Percentiles rank a stretch among this genome's conserved stretches.
phyloP scores from a whole-genome alignment of 2,888 invertebrate species.

The Acleris literana region DNA sequence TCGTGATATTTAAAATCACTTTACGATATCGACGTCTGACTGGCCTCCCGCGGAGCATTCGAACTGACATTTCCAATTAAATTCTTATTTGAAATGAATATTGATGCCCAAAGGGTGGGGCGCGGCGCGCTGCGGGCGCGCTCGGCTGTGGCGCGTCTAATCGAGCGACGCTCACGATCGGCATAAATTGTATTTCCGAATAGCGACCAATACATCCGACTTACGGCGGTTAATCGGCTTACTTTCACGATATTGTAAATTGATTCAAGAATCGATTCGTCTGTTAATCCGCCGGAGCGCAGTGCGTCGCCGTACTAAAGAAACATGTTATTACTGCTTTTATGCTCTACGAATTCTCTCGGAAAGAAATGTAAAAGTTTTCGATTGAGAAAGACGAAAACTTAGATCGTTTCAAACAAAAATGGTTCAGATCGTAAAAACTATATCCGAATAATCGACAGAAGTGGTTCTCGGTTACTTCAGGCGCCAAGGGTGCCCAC shows the following conservation, averaged over 20 bases:
- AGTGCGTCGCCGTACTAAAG: no score
- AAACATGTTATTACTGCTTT: no score
- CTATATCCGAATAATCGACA: slow-evolving; percentile 3
- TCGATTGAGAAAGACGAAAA: slow-evolving; percentile 2
- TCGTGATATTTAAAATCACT: slow-evolving; percentile 33
- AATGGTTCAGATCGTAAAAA: slow-evolving; percentile 4
- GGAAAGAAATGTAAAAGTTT: not conserved
- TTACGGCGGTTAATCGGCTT: slow-evolving; percentile 30
- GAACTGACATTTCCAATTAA: slow-evolving; percentile 33
- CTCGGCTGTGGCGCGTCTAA: not conserved
- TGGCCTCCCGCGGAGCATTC: slow-evolving; percentile 9
- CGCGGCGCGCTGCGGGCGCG: no score
- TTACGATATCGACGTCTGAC: slow-evolving; percentile 22
- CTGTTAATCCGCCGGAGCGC: not conserved
- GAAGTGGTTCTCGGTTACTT: not conserved
- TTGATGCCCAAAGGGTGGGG: slow-evolving; percentile 6
- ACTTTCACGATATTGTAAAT: slow-evolving; percentile 29
- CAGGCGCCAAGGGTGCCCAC: not conserved
- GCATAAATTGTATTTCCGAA: slow-evolving; percentile 11
- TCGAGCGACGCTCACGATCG: not conserved
- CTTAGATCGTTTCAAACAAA: slow-evolving; percentile 5
- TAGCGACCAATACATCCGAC: slow-evolving; percentile 21
- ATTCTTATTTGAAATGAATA: slow-evolving; percentile 32
- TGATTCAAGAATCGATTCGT: slow-evolving; percentile 23
- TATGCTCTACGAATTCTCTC: no score